Base-by-base conservation (phyloP, 2,113 vertebrate species). In the Xyrauchen texanus region DNA sequence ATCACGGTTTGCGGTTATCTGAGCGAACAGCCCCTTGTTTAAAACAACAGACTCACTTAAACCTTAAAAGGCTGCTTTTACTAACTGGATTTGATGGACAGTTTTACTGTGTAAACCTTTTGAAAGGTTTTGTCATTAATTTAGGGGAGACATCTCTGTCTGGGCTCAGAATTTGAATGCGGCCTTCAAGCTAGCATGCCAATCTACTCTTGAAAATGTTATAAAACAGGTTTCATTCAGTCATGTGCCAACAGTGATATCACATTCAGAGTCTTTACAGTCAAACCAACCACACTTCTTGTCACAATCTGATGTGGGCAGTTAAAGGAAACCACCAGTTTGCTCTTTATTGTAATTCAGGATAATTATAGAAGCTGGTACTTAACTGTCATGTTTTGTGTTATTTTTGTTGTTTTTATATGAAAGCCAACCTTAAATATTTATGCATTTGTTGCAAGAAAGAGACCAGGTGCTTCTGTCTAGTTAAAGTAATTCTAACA, bases 21-120 rank as follows among this genome's bases (percentile, higher is more conserved):
- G 15, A 79, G 21, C 55, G 57, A 55, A 55, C 64, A 78, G 11
- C 6, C 13, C 16, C 47, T 47, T 13, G 16, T 45, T 46, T 58
- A n/a, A 74, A 62, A 74, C 58, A 63, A 51, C 58, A 63, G 55
- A 61, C 9, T 34, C 21, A 34, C 21, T 73, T 61, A 47, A 73
- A 21, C 15, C 57, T 21, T 8, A 4, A 47, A 7, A 8, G 8
- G 61, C 45, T 34, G 57, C 61, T 42, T 63, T 44, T 44, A 15
- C 7, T 57, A 8, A 11, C 68, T 15, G 45, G 0, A 58, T 45
- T n/a, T 57, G 4, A 12, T 52, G 3, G 21, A 34, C 21, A 34
- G 21, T 52, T 21, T 52, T 34, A 52, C 6, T 4, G 9, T 68
- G 21, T 9, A 6, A 68, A 68, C 16, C 66, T 16, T 51, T 52